These are phyloP conservation scores for Abrostola tripartita DNA, from an alignment of 2,888 invertebrate genomes.

Conservation along the genomic window DNA sequence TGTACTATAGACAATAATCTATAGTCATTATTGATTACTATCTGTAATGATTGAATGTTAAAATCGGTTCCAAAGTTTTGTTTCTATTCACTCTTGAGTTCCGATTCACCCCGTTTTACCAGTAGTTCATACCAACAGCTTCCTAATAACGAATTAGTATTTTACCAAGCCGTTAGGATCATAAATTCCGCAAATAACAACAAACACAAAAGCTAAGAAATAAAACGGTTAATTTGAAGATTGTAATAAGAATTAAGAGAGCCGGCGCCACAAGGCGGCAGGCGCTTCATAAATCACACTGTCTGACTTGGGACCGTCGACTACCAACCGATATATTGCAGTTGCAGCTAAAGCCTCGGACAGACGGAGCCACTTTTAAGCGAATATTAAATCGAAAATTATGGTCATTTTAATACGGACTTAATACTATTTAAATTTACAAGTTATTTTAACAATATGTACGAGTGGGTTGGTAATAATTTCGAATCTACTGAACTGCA, in stretches of 20 bases:
- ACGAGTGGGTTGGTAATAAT: too few species aligned
- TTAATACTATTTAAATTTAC: background rate
- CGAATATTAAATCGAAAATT: background rate
- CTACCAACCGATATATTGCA: conserved; percentile 36
- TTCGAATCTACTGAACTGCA: too few species aligned
- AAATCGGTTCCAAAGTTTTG: too few species aligned
- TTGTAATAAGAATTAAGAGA: conserved; percentile 63
- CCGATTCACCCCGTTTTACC: too few species aligned
- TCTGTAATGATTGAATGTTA: too few species aligned
- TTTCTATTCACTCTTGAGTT: too few species aligned
- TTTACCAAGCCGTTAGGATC: conserved; percentile 18
- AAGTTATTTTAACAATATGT: too few species aligned
- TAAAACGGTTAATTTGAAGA: conserved; percentile 66
- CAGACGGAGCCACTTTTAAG: conserved; percentile 16
- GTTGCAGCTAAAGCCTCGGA: conserved; percentile 32
- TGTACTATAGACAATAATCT: too few species aligned
- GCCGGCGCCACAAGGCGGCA: conserved; percentile 68
- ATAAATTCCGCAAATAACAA: conserved; percentile 51
- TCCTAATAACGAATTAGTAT: too few species aligned
- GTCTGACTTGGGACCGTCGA: conserved; percentile 55
- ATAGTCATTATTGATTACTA: too few species aligned
- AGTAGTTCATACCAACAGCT: too few species aligned
- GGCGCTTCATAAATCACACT: conserved; percentile 70
- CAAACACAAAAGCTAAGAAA: conserved; percentile 55
- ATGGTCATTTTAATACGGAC: background rate